Evolutionary conservation across 1,140 invertebrate species (phyloP), one percentile per base, ranked within the genome.

Genomic region (Heliothis subflexa): DNA sequence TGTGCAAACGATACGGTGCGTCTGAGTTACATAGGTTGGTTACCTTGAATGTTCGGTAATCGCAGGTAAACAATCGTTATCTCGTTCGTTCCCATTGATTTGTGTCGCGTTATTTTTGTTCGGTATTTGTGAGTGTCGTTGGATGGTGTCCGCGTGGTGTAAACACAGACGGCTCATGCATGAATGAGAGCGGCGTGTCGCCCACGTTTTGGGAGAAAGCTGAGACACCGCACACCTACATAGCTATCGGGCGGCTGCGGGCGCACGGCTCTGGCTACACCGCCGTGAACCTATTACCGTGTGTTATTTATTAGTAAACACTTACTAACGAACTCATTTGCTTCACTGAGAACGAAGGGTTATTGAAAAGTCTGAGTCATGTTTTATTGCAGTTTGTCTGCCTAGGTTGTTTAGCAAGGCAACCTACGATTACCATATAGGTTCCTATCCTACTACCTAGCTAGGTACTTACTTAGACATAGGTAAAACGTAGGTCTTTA

Each of bases 61-160:
- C 88, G n/a, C 87, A 92, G 88, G 92, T 94, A 94, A 94, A 93
- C 91, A 94, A 84, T 86, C 85, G 85, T 91, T 93, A 93, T 93
- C 90, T 82, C 77, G 80, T 78, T 78, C 78, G 78, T 83, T 86
- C 77, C 79, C 88, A 89, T 92, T 88, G 89, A 91, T 92, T 88
- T 61, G 81, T 83, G 82, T 79, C 83, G 80, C 81, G 81, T 85
- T 87, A 86, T 88, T 86, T 88, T 83, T 81, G 82, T 79, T 80
- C 79, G 73, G 74, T 78, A 78, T 72, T 68, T 55, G 59, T 55
- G 57, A 45, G 54, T 59, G 64, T 77, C 75, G 61, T 57, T 49
- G 54, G 45, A 40, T 72, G 73, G 74, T 78, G 77, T 78, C 78
- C 81, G 55, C 78, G 81, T 64, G 72, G 79, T 78, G 87, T 91